phyloP scores from a whole-genome alignment of 64 coral and sea anemone genomes.

The Catalaphyllia jardinei region DNA sequence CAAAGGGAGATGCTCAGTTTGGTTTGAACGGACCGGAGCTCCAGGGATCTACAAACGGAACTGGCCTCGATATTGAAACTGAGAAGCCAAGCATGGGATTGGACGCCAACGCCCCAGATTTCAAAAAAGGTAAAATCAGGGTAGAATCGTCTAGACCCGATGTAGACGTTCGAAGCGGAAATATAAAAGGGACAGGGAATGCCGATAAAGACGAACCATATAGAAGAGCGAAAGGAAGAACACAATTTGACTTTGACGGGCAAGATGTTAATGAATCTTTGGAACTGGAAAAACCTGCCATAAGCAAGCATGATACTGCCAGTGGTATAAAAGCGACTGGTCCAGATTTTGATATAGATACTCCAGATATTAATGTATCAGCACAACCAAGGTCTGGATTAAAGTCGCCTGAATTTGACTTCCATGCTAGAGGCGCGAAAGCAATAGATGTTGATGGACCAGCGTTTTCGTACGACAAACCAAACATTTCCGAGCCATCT shows the following conservation, averaged over 20 bases:
- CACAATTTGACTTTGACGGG: background rate
- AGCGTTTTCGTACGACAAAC: too few relatives aligned
- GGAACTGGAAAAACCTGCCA: background rate
- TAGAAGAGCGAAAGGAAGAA: background rate
- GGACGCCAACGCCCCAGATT: background rate
- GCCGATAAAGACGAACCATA: conserved; percentile 20
- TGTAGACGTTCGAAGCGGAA: background rate
- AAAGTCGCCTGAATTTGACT: too few relatives aligned
- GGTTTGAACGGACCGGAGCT: background rate
- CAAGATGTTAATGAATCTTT: background rate
- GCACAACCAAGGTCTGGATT: too few relatives aligned
- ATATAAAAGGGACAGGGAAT: background rate
- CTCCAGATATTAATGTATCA: too few relatives aligned
- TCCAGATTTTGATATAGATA: too few relatives aligned
- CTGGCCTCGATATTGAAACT: background rate
- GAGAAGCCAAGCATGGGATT: background rate
- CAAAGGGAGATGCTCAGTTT: background rate
- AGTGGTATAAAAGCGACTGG: too few relatives aligned
- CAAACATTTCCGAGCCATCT: too few relatives aligned
- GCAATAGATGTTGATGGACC: too few relatives aligned
- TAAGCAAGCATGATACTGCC: too few relatives aligned
- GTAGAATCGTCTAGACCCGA: background rate
- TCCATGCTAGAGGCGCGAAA: too few relatives aligned
- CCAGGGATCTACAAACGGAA: background rate
- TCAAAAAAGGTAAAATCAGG: background rate